Evolutionary conservation across 2,113 vertebrate species (phyloP), one percentile per base, ranked within the genome.

Genomic region (Chloropsis hardwickii): DNA sequence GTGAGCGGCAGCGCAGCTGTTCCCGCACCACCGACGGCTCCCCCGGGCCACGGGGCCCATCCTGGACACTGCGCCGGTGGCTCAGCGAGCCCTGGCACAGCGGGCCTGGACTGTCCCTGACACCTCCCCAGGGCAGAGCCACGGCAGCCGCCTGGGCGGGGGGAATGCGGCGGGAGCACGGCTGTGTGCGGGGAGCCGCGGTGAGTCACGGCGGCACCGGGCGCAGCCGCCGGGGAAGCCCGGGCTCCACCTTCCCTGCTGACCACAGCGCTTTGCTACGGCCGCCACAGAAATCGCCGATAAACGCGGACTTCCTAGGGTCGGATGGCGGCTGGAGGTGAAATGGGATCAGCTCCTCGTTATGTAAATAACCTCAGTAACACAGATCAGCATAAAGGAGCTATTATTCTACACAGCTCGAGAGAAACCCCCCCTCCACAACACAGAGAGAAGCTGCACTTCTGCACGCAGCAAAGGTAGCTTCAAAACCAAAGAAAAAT

Each of bases 351-450:
- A 90, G 71, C 39, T 53, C 88, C 79, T 90, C 29, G 3, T 95
- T 94, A 95, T 45, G 77, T 82, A 92, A 97, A 95, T 70, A 86
- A 50, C 88, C 92, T 65, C 79, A 29, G 23, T 61, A 73, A 73
- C 67, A 51, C 72, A 31, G 27, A 48, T 2, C 5, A 72, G 53
- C 76, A 79, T 61, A 72, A 81, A 84, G 61, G 66, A 80, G 62
- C 57, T 57, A 58, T 82, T 82, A 80, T 88, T 78, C 72, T 22
- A 70, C 2, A 3, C 15, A 12, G 62, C 23, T 37, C 62, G 15
- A 11, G 17, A 56, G 67, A 50, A 61, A 37, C 37, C 37, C 37
- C 16, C 2, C 8, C 23, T 10, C 48, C 20, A 0, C 1, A 3
- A 64, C 8, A n/a, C 7, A 25, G 40, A n/a, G 50, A 23, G 23